Evolutionary conservation across 64 coral and sea anemone genomes (phyloP).

Genomic region (Orbicella faveolata): DNA sequence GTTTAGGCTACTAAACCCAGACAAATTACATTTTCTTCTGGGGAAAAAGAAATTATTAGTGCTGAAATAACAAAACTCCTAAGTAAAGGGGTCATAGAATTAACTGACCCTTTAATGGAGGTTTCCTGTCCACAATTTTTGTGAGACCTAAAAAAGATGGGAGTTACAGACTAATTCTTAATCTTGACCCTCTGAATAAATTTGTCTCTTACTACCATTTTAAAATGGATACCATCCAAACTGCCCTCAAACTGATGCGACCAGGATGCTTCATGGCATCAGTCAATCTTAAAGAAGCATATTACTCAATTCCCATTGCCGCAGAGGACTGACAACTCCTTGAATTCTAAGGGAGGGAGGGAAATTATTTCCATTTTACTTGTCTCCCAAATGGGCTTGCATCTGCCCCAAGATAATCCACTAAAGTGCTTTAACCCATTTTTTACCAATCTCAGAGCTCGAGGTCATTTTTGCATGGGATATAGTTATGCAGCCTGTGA

Average conservation of each 20-base stretch:
- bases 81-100: too few relatives aligned
- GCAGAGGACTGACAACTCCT: constrained; percentile 11
- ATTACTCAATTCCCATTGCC: constrained; percentile 16
- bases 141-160: too few relatives aligned
- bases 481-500: constrained; percentile 36
- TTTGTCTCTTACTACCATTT: not conserved
- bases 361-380: constrained; percentile 28
- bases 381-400: constrained; percentile 42
- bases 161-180: too few relatives aligned
- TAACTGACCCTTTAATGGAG: too few relatives aligned
- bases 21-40: too few relatives aligned
- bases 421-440: constrained; percentile 52
- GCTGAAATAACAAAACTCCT: too few relatives aligned
- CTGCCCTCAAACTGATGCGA: constrained; percentile 27
- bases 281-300: constrained; percentile 25
- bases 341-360: constrained; percentile 18
- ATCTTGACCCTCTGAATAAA: too few relatives aligned
- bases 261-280: constrained; percentile 13
- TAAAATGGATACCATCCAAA: constrained; percentile 25
- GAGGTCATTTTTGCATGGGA: constrained; percentile 53
- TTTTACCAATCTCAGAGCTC: constrained; percentile 25
- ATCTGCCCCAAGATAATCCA: constrained; percentile 46
- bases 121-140: too few relatives aligned
- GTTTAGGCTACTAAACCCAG: too few relatives aligned
- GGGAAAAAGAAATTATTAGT: too few relatives aligned